These are phyloP conservation scores for Sitophilus oryzae DNA, from an alignment of 1,140 invertebrate genomes.

Conservation along the genomic window DNA sequence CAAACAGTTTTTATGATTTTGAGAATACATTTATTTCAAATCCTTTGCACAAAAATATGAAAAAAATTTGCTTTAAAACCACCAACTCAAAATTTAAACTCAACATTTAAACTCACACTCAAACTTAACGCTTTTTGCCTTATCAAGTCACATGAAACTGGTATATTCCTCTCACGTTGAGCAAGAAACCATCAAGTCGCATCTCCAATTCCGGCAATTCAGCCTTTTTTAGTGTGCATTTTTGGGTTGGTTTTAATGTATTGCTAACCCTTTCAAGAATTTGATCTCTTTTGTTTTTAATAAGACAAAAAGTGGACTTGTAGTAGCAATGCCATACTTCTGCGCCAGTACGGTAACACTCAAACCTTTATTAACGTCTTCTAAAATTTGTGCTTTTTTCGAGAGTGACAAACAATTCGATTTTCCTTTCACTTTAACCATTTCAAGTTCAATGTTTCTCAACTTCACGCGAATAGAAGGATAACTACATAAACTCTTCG, in stretches of 20 bases:
- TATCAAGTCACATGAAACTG: conserved; percentile 14
- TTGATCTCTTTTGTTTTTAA: conserved; percentile 19
- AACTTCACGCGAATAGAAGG: too few species aligned
- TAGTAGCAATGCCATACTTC: conserved; percentile 19
- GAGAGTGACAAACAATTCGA: conserved; percentile 7
- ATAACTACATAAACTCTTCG: too few species aligned
- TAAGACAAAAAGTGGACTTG: conserved; percentile 14
- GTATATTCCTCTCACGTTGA: too few species aligned
- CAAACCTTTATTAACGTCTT: conserved; percentile 6
- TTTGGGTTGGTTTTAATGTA: conserved; percentile 7
- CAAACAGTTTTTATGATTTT: too few species aligned
- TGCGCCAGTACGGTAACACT: conserved; percentile 2
- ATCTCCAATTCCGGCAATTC: conserved; percentile 2
- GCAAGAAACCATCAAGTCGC: too few species aligned
- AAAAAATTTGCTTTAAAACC: too few species aligned
- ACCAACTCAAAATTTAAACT: too few species aligned
- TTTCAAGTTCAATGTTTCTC: too few species aligned
- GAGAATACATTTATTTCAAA: too few species aligned
- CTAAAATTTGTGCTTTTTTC: conserved; percentile 4
- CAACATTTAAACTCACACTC: conserved; percentile 24
- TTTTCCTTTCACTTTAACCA: conserved; percentile 4
- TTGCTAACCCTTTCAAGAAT: too few species aligned
- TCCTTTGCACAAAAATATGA: too few species aligned
- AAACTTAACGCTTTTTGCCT: too few species aligned
- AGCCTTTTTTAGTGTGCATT: conserved; percentile 10